A percentile compares a stretch with the other conserved stretches of the same genome.
Evolutionary conservation across 2,888 invertebrate species (phyloP).

Genomic region (Nasonovia ribisnigri): DNA sequence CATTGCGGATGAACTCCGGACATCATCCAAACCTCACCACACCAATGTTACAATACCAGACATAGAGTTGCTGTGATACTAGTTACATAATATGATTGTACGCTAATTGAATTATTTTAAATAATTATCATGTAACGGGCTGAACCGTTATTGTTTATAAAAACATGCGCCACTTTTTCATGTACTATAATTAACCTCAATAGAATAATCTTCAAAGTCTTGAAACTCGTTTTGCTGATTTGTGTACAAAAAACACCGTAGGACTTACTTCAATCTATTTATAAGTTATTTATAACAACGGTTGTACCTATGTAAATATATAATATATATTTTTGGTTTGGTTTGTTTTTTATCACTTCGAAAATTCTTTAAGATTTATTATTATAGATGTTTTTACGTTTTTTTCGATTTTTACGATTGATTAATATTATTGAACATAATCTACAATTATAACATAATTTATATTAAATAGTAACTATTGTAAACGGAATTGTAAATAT

Average conservation of each 20-base stretch:
- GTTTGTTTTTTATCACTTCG: slow-evolving; percentile 36
- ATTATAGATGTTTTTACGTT: slow-evolving; percentile 42
- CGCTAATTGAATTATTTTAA: slow-evolving; percentile 15
- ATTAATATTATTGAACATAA: slow-evolving; percentile 41
- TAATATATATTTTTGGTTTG: slow-evolving; percentile 10
- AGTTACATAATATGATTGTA: slow-evolving; percentile 20
- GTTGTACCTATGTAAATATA: slow-evolving; percentile 46
- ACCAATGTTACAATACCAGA: slow-evolving; percentile 97
- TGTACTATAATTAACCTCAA: neutral
- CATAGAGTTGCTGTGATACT: slow-evolving; percentile 74
- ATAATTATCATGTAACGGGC: neutral
- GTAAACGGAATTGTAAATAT: slow-evolving; percentile 58
- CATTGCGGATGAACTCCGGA: slow-evolving; percentile 95
- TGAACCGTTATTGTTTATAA: neutral
- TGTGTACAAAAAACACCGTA: slow-evolving; percentile 52
- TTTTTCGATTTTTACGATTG: slow-evolving; percentile 55
- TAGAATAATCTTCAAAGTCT: slow-evolving; percentile 29
- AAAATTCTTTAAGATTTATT: slow-evolving; percentile 27
- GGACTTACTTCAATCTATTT: slow-evolving; percentile 8
- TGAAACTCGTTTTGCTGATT: slow-evolving; percentile 44
- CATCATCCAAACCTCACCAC: slow-evolving; percentile 95
- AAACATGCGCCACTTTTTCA: neutral
- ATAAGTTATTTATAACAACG: neutral
- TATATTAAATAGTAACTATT: slow-evolving; percentile 20
- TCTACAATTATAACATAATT: slow-evolving; percentile 19